Evolutionary conservation across 2,797 vertebrate species (phyloP).

Genomic region (Gouania willdenowi): DNA sequence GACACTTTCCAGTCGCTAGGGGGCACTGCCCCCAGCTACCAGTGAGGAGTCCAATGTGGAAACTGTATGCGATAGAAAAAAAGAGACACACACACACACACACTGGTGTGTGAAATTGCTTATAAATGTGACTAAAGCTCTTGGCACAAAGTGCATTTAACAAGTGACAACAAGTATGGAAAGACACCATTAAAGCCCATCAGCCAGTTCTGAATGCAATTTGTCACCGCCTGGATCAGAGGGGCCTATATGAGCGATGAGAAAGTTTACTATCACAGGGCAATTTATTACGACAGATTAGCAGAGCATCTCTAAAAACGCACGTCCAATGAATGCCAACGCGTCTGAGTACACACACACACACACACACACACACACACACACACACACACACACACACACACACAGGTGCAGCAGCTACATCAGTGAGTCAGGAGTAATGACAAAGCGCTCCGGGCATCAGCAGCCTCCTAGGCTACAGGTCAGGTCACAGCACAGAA

Average conservation of each 20-base stretch:
- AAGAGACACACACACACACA: neutral
- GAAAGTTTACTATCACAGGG: slow-evolving; percentile 50
- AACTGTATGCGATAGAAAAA: slow-evolving; percentile 1
- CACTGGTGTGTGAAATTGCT: slow-evolving; percentile 3
- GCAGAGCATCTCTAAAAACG: slow-evolving; percentile 19
- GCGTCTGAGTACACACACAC: too few relatives aligned
- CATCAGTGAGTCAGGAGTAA: slow-evolving; percentile 1
- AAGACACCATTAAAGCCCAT: slow-evolving; percentile 32
- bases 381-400: too few relatives aligned
- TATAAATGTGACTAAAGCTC: slow-evolving; percentile 7
- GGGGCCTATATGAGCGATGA: slow-evolving; percentile 62
- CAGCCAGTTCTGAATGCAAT: slow-evolving; percentile 22
- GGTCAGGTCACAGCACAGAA: slow-evolving; percentile 59
- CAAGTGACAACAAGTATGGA: slow-evolving; percentile 29
- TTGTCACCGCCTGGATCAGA: slow-evolving; percentile 39
- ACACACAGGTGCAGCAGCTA: slow-evolving; percentile 26
- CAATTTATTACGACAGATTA: slow-evolving; percentile 34
- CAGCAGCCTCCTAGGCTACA: slow-evolving; percentile 42
- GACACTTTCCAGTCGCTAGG: slow-evolving; percentile 56
- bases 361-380: too few relatives aligned
- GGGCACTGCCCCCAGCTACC: slow-evolving; percentile 52
- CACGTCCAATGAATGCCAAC: slow-evolving; percentile 5
- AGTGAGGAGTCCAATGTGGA: slow-evolving; percentile 6
- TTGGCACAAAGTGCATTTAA: slow-evolving; percentile 22
- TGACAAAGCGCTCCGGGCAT: slow-evolving; percentile 17